Percentiles rank a stretch among this genome's conserved stretches.
Evolutionary conservation across 2,113 vertebrate species (phyloP).

Genomic region (Naja naja): DNA sequence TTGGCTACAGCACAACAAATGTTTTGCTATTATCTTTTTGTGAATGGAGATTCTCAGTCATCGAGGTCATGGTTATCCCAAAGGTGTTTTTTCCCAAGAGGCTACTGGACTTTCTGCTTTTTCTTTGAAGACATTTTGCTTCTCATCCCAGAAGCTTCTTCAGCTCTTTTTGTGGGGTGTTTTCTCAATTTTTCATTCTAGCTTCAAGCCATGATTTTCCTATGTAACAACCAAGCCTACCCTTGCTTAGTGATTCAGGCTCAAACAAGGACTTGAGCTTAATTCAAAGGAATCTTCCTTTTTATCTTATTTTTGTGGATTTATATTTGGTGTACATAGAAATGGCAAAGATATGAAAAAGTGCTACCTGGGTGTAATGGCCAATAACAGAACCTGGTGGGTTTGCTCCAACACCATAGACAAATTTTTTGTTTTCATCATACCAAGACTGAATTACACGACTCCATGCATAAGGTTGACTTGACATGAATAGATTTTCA

Average conservation of each 20-base stretch:
- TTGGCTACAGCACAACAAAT: neutral
- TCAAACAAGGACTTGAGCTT: neutral
- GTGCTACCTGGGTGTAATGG: conserved; percentile 59
- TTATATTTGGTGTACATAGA: neutral
- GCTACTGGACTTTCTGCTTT: too few species aligned
- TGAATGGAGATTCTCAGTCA: too few species aligned
- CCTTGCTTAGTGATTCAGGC: neutral
- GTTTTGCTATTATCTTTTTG: neutral
- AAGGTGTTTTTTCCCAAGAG: too few species aligned
- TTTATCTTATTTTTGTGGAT: neutral
- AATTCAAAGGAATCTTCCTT: neutral
- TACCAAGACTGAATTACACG: conserved; percentile 48
- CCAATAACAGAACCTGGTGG: neutral
- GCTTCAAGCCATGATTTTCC: neutral
- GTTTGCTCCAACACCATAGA: conserved; percentile 40
- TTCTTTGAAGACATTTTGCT: too few species aligned
- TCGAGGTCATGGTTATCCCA: too few species aligned
- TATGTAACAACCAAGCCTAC: neutral
- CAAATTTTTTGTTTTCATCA: conserved; percentile 33
- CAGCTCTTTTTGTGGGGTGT: neutral
- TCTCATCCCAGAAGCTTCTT: too few species aligned
- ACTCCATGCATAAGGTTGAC: conserved; percentile 36
- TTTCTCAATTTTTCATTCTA: neutral
- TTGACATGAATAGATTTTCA: conserved; percentile 61
- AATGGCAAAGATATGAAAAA: neutral